Percentiles rank a stretch among this genome's conserved stretches.
Evolutionary conservation across 2,888 invertebrate genomes (phyloP).

Genomic region (Heliconius hortense): DNA sequence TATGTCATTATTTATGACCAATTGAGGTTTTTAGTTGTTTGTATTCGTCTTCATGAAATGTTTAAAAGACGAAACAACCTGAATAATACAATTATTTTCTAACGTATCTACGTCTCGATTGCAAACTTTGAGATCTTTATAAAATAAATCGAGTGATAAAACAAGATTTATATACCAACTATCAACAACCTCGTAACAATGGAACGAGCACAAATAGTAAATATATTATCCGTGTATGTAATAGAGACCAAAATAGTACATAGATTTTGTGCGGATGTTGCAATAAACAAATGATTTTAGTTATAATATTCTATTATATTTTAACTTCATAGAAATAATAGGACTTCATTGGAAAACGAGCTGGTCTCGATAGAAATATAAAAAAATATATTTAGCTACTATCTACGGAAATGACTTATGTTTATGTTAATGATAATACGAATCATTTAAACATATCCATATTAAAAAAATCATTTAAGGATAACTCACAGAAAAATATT

Average conservation of each 20-base stretch:
- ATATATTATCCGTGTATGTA: background rate
- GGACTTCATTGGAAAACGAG: too few relatives aligned
- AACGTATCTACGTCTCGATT: background rate
- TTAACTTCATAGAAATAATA: background rate
- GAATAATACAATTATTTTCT: too few relatives aligned
- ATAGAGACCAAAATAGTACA: constrained; percentile 1
- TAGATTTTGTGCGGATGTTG: background rate
- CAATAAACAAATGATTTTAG: constrained; percentile 5
- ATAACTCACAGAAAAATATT: background rate
- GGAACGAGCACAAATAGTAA: background rate
- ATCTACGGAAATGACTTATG: background rate
- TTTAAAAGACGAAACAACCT: background rate
- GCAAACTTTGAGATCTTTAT: background rate
- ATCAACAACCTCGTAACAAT: background rate
- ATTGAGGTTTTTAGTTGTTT: background rate
- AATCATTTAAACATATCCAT: background rate
- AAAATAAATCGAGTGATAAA: background rate
- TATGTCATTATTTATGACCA: background rate
- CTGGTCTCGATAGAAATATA: background rate
- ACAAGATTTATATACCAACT: background rate
- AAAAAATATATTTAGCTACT: background rate
- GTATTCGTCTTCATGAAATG: background rate
- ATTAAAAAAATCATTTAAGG: background rate
- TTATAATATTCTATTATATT: background rate
- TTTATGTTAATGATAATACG: background rate